Percentiles rank a stretch among this genome's conserved stretches.
These are phyloP conservation scores for Haliclystus octoradiatus DNA, from an alignment of 30 jellyfish, hydroid and myxozoan genomes.

Conservation along the genomic window DNA sequence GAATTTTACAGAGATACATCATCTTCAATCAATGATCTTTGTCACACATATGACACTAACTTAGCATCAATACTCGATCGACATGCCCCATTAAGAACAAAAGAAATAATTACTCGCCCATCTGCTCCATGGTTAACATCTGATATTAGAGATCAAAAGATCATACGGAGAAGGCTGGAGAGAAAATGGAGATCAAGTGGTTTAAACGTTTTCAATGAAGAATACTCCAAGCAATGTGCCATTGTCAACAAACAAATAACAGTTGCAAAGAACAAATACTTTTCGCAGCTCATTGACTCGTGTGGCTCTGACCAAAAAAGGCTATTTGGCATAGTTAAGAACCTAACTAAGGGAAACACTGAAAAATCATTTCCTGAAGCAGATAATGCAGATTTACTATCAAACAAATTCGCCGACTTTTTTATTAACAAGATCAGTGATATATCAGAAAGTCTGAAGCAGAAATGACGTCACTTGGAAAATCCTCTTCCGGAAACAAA, in stretches of 20 bases:
- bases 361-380: constrained; percentile 19
- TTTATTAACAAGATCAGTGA: constrained; percentile 5
- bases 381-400: constrained; percentile 9
- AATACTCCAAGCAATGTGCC: constrained; percentile 18
- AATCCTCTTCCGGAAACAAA: neutral
- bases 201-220: constrained; percentile 7
- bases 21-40: constrained; percentile 12
- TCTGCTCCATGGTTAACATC: constrained; percentile 8
- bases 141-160: constrained; percentile 23
- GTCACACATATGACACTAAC: constrained; percentile 20
- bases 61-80: constrained; percentile 15
- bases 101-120: constrained; percentile 13
- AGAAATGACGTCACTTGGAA: neutral
- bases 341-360: constrained; percentile 1
- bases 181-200: constrained; percentile 29
- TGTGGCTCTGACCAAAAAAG: constrained; percentile 8
- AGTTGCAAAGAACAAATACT: neutral
- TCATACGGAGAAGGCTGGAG: constrained; percentile 28
- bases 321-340: neutral
- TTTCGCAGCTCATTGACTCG: neutral
- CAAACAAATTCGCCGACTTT: constrained; percentile 23
- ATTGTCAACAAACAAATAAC: constrained; percentile 7
- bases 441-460: neutral
- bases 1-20: constrained; percentile 1
- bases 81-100: constrained; percentile 32